Evolutionary conservation across 2,888 invertebrate species (phyloP).

Genomic region (Geophilus truncorum): DNA sequence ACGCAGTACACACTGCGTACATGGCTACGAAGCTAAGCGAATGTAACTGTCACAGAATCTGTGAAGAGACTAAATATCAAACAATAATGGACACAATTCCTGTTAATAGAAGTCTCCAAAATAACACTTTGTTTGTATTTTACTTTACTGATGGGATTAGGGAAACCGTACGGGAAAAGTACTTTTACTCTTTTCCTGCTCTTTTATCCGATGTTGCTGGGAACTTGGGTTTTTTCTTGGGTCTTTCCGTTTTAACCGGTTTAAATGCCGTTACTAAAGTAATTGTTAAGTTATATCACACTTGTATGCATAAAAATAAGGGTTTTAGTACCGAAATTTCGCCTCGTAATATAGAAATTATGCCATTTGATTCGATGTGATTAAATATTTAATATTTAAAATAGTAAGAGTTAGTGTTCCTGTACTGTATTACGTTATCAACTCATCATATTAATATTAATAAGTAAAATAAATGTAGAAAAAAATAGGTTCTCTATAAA

Average conservation of each 20-base stretch:
- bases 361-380: too few relatives aligned
- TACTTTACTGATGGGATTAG: not conserved
- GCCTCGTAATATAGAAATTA: too few relatives aligned
- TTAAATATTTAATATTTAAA: too few relatives aligned
- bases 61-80: not conserved
- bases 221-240: not conserved
- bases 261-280: not conserved
- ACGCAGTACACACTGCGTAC: not conserved
- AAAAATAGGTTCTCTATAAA: too few relatives aligned
- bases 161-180: not conserved
- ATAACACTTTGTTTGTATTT: not conserved
- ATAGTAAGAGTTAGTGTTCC: too few relatives aligned
- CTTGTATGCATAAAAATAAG: too few relatives aligned
- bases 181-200: not conserved
- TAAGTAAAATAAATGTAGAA: too few relatives aligned
- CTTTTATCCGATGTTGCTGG: not conserved
- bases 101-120: not conserved
- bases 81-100: not conserved
- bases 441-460: too few relatives aligned
- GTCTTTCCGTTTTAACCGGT: not conserved
- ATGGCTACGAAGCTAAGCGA: not conserved
- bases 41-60: not conserved
- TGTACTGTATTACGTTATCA: too few relatives aligned
- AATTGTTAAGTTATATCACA: not conserved
- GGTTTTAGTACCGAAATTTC: too few relatives aligned